Base-by-base conservation (phyloP, 2,113 vertebrate genomes). In the Pygathrix nemaeus region DNA sequence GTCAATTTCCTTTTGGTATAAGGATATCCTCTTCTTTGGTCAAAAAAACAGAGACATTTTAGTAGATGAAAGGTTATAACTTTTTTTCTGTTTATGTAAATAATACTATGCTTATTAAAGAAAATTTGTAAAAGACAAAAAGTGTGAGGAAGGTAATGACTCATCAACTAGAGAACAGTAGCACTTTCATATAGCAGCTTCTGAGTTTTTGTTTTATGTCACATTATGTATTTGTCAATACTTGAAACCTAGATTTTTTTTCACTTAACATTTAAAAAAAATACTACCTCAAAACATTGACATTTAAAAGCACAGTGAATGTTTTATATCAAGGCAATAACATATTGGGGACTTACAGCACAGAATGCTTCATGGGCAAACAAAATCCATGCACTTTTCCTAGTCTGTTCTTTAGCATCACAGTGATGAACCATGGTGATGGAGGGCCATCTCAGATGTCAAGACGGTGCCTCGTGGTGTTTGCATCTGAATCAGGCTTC, bases 21-120 rank as follows among this genome's bases (percentile, higher is more conserved):
- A 96, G 96, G 96, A 97, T 98, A 98, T 96, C 93, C 85, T 97
- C 75, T 94, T 61, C 57, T 92, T 75, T 93, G 35, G 72, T 92
- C 55, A 87, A 92, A 89, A 88, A 90, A 76, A 84, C 64, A 93
- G 75, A 70, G 93, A 93, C 78, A 93, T 85, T 96, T 95, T 95
- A 84, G 88, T 72, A 18, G 52, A 57, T 90, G 73, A 92, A 92
- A 55, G 64, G 32, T 78, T 90, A 35, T 88, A 91, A 70, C 85
- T 61, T 66, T 32, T 95, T 96, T 96, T 94, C 90, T 87, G 78
- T 79, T 95, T 94, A 80, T 82, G 61, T 93, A 96, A 94, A 92
- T 93, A 96, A 48, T 48, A 93, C 82, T 87, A n/a, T 79, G 92
- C 93, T 97, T 97, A 97, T 83, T 97, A 89, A 94, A 93, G 72